phyloP scores from a whole-genome alignment of 37 sponge, comb jelly and placozoan species.

The Bolinopsis microptera region DNA sequence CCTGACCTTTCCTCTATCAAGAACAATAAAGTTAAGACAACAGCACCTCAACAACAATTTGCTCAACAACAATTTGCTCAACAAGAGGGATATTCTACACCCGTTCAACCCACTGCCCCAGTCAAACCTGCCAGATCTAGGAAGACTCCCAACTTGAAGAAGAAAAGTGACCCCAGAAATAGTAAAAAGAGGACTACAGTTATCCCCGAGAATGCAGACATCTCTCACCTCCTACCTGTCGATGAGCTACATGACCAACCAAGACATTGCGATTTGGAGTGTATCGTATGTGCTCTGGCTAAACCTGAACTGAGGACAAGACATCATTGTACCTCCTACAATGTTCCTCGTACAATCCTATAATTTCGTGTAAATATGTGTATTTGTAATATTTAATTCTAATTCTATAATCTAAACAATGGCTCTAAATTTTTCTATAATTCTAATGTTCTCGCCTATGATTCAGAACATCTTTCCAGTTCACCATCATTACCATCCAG shows the following conservation, averaged over 20 bases:
- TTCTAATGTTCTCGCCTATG: no score
- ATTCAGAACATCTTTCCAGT: no score
- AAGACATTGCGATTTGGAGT: not conserved
- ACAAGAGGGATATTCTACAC: not conserved
- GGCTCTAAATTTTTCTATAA: no score
- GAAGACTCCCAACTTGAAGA: not conserved
- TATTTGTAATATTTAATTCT: no score
- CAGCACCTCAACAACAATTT: not conserved
- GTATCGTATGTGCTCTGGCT: conserved; percentile 60
- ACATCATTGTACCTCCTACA: conserved; percentile 30
- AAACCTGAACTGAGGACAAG: conserved; percentile 57
- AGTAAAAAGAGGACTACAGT: not conserved
- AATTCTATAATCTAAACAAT: no score
- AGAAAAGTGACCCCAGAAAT: not conserved
- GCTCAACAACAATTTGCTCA: not conserved
- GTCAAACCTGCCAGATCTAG: not conserved
- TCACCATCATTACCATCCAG: no score
- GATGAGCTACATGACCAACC: not conserved
- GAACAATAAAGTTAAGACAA: not conserved
- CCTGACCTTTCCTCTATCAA: not conserved
- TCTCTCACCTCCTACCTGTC: not conserved
- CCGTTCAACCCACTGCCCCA: not conserved
- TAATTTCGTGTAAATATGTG: no score
- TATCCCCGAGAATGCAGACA: not conserved
- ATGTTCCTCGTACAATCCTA: no score